Conservation (phyloP, 2,888 invertebrate genomes). For the Lycocerus yunnanus region DNA sequence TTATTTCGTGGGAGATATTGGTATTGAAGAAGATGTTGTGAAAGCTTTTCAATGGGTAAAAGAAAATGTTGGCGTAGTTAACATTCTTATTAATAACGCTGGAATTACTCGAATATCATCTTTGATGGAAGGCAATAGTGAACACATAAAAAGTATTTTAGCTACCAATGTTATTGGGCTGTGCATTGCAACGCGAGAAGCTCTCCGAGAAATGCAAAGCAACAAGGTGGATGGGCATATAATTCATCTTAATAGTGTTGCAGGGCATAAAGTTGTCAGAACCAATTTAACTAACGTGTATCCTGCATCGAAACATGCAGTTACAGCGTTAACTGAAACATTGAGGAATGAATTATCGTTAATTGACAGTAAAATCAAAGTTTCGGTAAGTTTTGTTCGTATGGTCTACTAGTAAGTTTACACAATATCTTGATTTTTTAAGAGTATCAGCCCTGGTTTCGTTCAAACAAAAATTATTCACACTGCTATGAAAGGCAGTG, state of each 20-base stretch:
- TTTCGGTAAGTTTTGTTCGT: neutral
- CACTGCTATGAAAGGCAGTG: neutral
- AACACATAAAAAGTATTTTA: neutral
- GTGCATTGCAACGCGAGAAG: neutral
- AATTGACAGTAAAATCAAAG: neutral
- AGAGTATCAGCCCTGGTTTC: conserved; percentile 43
- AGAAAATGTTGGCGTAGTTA: neutral
- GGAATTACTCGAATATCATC: neutral
- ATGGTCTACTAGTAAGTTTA: neutral
- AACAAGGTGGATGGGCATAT: neutral
- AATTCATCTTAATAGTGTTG: neutral
- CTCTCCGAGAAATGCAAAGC: neutral
- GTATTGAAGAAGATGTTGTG: neutral
- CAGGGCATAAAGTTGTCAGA: neutral
- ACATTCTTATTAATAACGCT: neutral
- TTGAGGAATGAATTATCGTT: neutral
- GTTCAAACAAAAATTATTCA: conserved; percentile 36
- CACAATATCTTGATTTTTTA: conserved; percentile 9
- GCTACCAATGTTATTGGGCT: neutral
- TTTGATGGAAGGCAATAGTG: neutral
- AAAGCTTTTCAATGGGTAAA: neutral
- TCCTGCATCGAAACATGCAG: neutral
- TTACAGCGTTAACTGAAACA: neutral
- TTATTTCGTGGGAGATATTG: neutral
- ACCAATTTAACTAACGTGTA: neutral